Evolutionary conservation across 2,797 vertebrate species (phyloP).

Genomic region (Spinus pinus): DNA sequence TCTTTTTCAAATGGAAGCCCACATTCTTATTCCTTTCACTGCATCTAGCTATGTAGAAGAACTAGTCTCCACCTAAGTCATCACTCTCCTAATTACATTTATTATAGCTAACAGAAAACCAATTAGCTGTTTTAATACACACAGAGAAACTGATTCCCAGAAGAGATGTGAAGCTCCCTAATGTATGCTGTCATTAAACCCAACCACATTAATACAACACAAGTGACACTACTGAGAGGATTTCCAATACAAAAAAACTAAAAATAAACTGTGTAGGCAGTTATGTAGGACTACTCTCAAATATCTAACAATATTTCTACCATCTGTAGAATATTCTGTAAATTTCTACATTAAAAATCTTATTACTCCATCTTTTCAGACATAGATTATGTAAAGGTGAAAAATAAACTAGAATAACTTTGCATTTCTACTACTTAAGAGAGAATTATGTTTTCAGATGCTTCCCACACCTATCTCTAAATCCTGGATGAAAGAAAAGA

Average conservation of each 20-base stretch:
- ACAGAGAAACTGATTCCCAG: not conserved
- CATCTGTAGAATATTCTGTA: not conserved
- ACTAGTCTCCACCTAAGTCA: not conserved
- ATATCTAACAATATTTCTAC: not conserved
- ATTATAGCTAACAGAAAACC: not conserved
- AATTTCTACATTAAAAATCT: not conserved
- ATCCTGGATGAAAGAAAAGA: not conserved
- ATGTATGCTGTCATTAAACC: not conserved
- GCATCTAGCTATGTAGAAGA: not conserved
- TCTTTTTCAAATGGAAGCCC: not conserved
- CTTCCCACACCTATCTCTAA: not conserved
- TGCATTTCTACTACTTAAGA: not conserved
- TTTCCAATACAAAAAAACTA: not conserved
- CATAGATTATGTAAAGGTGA: not conserved
- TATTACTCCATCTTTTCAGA: not conserved
- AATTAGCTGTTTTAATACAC: not conserved
- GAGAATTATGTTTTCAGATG: not conserved
- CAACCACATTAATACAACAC: not conserved
- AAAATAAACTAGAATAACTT: not conserved
- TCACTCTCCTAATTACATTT: not conserved
- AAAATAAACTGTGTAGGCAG: not conserved
- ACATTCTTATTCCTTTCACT: not conserved
- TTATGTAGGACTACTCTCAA: not conserved
- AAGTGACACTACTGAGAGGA: not conserved
- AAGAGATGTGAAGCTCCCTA: not conserved